Conservation (phyloP, 2,113 vertebrate species). For the Microcebus lehilahytsara region DNA sequence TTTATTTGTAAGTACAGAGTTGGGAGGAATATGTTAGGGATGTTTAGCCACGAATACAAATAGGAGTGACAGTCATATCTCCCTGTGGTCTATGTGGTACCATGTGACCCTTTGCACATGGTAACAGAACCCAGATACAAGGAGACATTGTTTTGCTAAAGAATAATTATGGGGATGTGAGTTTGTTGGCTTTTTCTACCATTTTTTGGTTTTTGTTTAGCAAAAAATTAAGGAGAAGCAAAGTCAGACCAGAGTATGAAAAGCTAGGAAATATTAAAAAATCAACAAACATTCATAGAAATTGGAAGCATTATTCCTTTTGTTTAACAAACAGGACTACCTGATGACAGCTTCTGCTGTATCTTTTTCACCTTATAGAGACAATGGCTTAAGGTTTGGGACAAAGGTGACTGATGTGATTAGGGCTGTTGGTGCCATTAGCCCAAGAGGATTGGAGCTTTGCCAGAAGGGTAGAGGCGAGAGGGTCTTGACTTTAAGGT, state of each 20-base stretch:
- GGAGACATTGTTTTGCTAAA: neutral
- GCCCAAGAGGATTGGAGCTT: neutral
- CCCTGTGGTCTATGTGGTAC: neutral
- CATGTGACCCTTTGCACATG: neutral
- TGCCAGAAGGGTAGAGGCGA: neutral
- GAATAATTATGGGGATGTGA: neutral
- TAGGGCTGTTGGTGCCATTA: neutral
- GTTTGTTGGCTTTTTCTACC: neutral
- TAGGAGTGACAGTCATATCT: neutral
- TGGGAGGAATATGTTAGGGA: neutral
- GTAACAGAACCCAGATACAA: neutral
- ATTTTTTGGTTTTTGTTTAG: neutral
- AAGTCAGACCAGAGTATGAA: constrained; percentile 3
- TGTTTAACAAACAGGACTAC: neutral
- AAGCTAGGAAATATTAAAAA: neutral
- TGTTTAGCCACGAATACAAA: neutral
- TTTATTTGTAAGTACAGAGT: constrained; percentile 38
- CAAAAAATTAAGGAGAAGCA: neutral
- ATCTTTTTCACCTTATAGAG: neutral
- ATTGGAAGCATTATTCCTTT: neutral
- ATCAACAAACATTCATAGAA: neutral
- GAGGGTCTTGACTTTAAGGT: neutral
- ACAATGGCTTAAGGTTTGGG: neutral
- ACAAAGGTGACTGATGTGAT: neutral
- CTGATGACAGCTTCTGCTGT: neutral